Base-by-base conservation (phyloP, 2,888 invertebrate genomes). In the Drosophila nigricruria region DNA sequence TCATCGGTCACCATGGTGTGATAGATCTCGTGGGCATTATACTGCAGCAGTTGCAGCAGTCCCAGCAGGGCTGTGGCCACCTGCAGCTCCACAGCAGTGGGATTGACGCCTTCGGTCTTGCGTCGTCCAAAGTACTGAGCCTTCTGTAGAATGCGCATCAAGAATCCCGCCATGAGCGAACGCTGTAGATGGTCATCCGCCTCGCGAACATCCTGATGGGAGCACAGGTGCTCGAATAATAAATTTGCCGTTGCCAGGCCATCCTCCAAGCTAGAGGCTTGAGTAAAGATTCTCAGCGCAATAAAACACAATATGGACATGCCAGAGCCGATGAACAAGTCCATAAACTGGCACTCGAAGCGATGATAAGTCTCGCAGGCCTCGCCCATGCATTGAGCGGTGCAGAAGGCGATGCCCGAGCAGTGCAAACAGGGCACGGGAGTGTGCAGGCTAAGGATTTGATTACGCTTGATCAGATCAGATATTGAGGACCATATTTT, bases 21-120 rank as follows among this genome's bases (percentile, higher is more conserved):
- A 81, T 95, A 96, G 40, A 97, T 95, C 93, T 97, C 97, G 88
- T 97, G 97, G 0, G 97, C 97, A 90, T 97, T 97, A 92, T 97
- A 97, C 91, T 97, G 97, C 16, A 97, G 92, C 57, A 96, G 94
- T 92, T 97, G 96, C 12, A 97, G 93, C 82, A 96, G 94, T 42
- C 95, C 95, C 10, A 97, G 92, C 10, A 97, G 90, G 23, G 97
- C 92, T 58, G 95, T 95, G 12, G 94, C 95, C 25, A 96, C 93
- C 75, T 94, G 92, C 58, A 95, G 85, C 89, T 96, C 95, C 25
- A 94, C 93, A 18, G 94, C 94, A 1, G 93, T 94, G 4, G 91
- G 93, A 74, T 93, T 94, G 0, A 92, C 92, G 0, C 92, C 92
- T 58, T 93, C 93, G 3, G 93, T 93, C 61, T 91, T 92, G 16